phyloP scores from a whole-genome alignment of 1,140 invertebrate genomes.

The Melipona quadrifasciata region DNA sequence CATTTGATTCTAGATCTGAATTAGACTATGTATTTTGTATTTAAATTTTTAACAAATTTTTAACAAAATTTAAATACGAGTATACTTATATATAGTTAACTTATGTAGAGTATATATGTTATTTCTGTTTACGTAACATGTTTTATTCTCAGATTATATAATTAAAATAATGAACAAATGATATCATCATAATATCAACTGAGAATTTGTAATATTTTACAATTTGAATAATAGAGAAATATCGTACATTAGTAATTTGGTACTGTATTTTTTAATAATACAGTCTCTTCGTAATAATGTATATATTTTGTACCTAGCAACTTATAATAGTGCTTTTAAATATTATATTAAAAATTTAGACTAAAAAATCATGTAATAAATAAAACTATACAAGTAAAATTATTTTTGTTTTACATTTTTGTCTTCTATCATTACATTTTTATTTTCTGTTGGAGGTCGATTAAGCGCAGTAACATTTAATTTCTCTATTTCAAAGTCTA shows the following conservation, averaged over 20 bases:
- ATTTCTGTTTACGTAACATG: not conserved
- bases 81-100: not conserved
- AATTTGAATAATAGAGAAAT: not conserved
- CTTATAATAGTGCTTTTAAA: conserved; percentile 48
- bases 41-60: conserved; percentile 1
- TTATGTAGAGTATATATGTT: too few relatives aligned
- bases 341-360: conserved; percentile 48
- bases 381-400: conserved; percentile 17
- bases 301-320: conserved; percentile 72
- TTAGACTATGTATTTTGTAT: conserved; percentile 21
- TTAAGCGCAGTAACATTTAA: not conserved
- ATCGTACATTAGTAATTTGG: not conserved
- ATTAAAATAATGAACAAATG: not conserved
- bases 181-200: not conserved
- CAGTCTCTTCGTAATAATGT: conserved; percentile 23
- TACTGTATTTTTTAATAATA: conserved; percentile 33
- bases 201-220: conserved; percentile 5
- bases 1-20: conserved; percentile 26
- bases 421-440: conserved; percentile 18
- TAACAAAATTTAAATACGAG: not conserved
- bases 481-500: conserved; percentile 87
- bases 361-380: conserved; percentile 62
- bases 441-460: not conserved
- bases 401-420: conserved; percentile 43
- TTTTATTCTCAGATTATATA: not conserved